Base-by-base conservation (phyloP, 2,888 invertebrate species). In the Gonocerus acuteangulatus region DNA sequence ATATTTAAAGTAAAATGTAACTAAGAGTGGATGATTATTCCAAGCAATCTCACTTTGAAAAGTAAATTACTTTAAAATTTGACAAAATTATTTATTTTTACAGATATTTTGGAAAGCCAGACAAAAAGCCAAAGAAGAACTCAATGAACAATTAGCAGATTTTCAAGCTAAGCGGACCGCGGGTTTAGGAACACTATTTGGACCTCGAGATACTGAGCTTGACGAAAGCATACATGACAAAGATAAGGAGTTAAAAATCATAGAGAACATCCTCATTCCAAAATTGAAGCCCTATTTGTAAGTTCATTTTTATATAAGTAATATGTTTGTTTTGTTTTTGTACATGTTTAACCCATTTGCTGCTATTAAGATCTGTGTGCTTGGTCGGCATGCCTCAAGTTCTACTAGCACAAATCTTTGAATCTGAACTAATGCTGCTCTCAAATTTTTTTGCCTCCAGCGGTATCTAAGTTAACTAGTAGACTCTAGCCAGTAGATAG, bases 121-220 rank as follows among this genome's bases (percentile, higher is more conserved):
- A 39, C 82, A 83, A 67, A 83, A 86, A 69, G 91, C 92, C 4
- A 86, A 87, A 71, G 87, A 88, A 68, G 90, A 90, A 73, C 77
- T 94, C 54, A 82, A 84, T 57, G 85, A 85, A 69, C 87, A 88
- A 70, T 77, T 95, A 54, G 82, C 82, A 23, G 92, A 93, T 74
- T 89, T 89, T 76, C 86, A 94, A 71, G 86, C 87, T 69, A 95
- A 95, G 75, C 78, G 94, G 68, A 89, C 87, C 36, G 87, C 93
- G 34, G 95, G 95, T 1, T 78, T 95, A 63, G 93, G 89, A 13
- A 86, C 87, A 52, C 82, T 96, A 68, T 95, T 89, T 75, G 95
- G 95, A 1, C 91, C 93, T 0, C 81, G 84, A 19, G 93, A 93
- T 76, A 79, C 82, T 63, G 82, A 87, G 68, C 78, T 92, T 2